Conservation (phyloP, 2,888 invertebrate species). For the Panopea generosa region DNA sequence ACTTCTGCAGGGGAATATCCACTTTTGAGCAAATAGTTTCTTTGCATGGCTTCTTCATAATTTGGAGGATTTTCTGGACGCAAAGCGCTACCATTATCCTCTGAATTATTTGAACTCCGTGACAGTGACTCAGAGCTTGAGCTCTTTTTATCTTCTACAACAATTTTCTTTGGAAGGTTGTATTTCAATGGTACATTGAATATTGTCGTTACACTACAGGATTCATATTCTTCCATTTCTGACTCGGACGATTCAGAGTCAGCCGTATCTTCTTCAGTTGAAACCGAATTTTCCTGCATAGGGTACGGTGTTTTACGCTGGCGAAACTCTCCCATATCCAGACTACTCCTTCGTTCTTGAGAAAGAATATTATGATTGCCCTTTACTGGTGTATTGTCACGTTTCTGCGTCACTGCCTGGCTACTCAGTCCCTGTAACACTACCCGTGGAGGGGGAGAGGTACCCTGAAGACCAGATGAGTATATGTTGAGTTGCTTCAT, state of each 20-base stretch:
- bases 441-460: conserved; percentile 77
- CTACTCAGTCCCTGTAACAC: conserved; percentile 68
- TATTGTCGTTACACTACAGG: conserved; percentile 38
- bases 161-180: conserved; percentile 38
- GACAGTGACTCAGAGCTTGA: conserved; percentile 49
- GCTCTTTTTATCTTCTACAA: conserved; percentile 25
- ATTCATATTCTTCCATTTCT: conserved; percentile 40
- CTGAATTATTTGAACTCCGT: conserved; percentile 34
- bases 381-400: conserved; percentile 64
- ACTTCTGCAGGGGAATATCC: conserved; percentile 66
- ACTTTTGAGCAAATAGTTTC: conserved; percentile 72
- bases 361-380: conserved; percentile 71
- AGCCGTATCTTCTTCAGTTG: conserved; percentile 49
- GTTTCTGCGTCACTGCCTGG: conserved; percentile 41
- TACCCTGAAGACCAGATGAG: conserved; percentile 60
- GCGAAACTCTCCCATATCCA: conserved; percentile 35
- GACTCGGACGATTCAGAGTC: conserved; percentile 45
- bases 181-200: conserved; percentile 45
- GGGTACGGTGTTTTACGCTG: conserved; percentile 31
- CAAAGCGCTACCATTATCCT: conserved; percentile 13
- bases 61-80: conserved; percentile 79
- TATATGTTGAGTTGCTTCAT: conserved; percentile 69
- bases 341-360: conserved; percentile 58
- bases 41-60: conserved; percentile 79
- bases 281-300: conserved; percentile 58